Conservation (phyloP, 2,113 vertebrate genomes). For the chimpanzee (Pan troglodytes) region DNA sequence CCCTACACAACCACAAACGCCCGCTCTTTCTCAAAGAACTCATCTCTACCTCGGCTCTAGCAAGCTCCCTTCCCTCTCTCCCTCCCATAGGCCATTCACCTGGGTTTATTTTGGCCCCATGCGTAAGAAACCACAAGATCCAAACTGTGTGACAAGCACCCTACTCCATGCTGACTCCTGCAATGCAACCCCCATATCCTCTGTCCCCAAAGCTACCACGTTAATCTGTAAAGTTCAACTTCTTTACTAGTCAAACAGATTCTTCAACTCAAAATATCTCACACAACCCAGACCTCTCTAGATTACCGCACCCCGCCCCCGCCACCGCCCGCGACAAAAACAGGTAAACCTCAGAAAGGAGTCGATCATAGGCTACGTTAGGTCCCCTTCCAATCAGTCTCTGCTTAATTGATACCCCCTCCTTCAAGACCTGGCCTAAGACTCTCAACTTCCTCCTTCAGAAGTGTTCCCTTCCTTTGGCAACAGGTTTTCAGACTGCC, state of each 20-base stretch:
- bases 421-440: neutral
- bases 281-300: neutral
- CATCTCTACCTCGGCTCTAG: neutral
- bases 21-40: neutral
- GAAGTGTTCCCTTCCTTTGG: constrained; percentile 46
- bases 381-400: neutral
- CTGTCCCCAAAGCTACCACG: neutral
- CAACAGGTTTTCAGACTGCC: constrained; percentile 57
- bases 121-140: constrained; percentile 19
- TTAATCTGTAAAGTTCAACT: neutral
- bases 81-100: neutral
- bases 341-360: neutral
- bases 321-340: neutral
- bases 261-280: constrained; percentile 16
- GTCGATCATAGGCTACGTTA: neutral
- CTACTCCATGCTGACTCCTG: neutral
- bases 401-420: neutral
- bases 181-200: neutral
- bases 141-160: neutral
- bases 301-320: too few relatives aligned
- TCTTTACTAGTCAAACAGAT: neutral
- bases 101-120: neutral
- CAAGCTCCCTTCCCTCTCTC: neutral
- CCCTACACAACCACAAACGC: neutral
- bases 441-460: constrained; percentile 47